Percentiles rank a stretch among this genome's conserved stretches.
phyloP scores from a whole-genome alignment of 1,140 invertebrate genomes.

The Drosophila watanabei region DNA sequence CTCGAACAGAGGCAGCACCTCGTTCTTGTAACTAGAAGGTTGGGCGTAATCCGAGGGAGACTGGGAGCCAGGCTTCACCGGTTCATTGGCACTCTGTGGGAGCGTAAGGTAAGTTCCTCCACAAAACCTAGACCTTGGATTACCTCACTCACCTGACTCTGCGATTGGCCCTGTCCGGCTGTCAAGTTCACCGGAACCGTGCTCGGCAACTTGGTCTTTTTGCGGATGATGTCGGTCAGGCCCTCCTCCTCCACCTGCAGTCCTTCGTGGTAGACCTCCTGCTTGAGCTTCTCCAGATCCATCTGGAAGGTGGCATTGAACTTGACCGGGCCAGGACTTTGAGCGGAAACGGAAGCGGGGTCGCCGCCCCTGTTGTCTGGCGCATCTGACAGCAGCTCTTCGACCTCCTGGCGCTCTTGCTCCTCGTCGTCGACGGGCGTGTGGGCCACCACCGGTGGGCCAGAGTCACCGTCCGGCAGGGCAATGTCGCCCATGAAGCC shows the following conservation, averaged over 20 bases:
- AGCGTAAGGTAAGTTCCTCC: not conserved
- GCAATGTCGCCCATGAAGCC: constrained; percentile 94
- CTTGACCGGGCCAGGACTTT: constrained; percentile 28
- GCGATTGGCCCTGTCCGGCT: constrained; percentile 66
- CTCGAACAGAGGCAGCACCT: constrained; percentile 51
- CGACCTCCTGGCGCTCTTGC: constrained; percentile 9
- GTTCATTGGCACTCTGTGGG: constrained; percentile 70
- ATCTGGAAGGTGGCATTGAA: constrained; percentile 89
- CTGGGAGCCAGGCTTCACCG: constrained; percentile 56
- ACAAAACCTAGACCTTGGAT: not conserved
- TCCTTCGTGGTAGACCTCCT: constrained; percentile 92
- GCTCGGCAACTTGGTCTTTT: constrained; percentile 88
- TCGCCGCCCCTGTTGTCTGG: constrained; percentile 13
- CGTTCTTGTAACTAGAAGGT: constrained; percentile 72
- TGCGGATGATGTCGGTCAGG: constrained; percentile 89
- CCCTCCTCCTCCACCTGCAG: constrained; percentile 93
- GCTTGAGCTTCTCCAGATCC: constrained; percentile 91
- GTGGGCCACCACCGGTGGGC: constrained; percentile 68
- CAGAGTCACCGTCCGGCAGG: constrained; percentile 87
- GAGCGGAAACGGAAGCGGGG: constrained; percentile 19
- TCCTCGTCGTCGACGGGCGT: constrained; percentile 84
- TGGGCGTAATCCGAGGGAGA: constrained; percentile 59
- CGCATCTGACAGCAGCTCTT: constrained; percentile 65
- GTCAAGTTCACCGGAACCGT: constrained; percentile 19
- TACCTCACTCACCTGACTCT: constrained; percentile 41